Percentiles rank a stretch among this genome's conserved stretches.
Conservation (phyloP, 2,888 invertebrate species). For the Phalera bucephala region DNA sequence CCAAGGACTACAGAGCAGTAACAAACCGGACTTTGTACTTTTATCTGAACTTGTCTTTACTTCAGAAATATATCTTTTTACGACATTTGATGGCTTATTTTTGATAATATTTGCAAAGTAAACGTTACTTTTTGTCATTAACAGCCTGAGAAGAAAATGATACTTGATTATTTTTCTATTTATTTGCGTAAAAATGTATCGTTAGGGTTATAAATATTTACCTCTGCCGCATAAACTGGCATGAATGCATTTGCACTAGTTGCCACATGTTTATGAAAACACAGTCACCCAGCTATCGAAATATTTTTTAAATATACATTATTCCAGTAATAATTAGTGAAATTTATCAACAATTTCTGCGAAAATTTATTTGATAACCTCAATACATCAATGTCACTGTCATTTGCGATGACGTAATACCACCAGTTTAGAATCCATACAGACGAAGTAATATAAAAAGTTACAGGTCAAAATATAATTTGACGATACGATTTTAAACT, state of each 20-base stretch:
- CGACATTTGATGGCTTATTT: constrained; percentile 52
- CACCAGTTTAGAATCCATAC: constrained; percentile 22
- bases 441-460: too few relatives aligned
- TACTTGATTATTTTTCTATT: constrained; percentile 5
- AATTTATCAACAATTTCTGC: constrained; percentile 4
- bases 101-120: constrained; percentile 55
- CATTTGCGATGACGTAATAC: constrained; percentile 24
- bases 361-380: constrained; percentile 23
- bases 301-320: constrained; percentile 35
- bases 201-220: constrained; percentile 28
- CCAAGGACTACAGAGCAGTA: constrained; percentile 67
- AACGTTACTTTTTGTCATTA: constrained; percentile 51
- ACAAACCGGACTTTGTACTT: constrained; percentile 47
- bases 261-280: constrained; percentile 63
- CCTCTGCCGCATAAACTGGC: constrained; percentile 61
- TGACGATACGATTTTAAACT: too few relatives aligned
- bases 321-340: constrained; percentile 32
- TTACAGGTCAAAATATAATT: too few relatives aligned
- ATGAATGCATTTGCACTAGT: constrained; percentile 59
- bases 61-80: constrained; percentile 56
- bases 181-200: constrained; percentile 10
- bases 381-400: constrained; percentile 30
- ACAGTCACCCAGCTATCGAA: constrained; percentile 7
- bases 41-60: constrained; percentile 49
- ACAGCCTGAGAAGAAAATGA: constrained; percentile 51